Percentiles rank a stretch among this genome's conserved stretches.
Evolutionary conservation across 2,888 invertebrate genomes (phyloP).

Genomic region (Myathropa florea): DNA sequence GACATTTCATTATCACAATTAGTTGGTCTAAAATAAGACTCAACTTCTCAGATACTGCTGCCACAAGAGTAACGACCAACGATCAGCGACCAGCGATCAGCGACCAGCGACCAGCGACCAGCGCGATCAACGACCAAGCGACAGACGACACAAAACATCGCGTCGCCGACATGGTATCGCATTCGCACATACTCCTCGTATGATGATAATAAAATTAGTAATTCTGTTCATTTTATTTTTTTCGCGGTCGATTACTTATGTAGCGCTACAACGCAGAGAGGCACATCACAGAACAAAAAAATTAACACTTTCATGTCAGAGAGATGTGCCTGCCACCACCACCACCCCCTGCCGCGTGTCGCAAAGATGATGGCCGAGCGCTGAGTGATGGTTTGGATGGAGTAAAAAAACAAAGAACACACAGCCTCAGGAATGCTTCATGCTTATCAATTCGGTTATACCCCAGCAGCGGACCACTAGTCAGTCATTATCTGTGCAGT

Average conservation of each 20-base stretch:
- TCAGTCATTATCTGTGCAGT: background rate
- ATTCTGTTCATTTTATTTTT: constrained; percentile 20
- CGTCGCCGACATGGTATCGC: background rate
- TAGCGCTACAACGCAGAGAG: constrained; percentile 2
- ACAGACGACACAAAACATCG: background rate
- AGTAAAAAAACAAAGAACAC: background rate
- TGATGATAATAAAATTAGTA: constrained; percentile 38
- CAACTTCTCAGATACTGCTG: background rate
- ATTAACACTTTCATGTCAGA: constrained; percentile 33
- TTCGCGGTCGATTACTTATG: constrained; percentile 14
- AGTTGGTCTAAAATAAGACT: constrained; percentile 41
- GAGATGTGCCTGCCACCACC: background rate
- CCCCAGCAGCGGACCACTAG: background rate
- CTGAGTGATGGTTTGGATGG: too few species aligned
- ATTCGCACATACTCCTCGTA: background rate
- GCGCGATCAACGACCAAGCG: background rate
- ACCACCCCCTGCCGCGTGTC: background rate
- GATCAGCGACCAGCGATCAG: background rate
- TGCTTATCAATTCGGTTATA: background rate
- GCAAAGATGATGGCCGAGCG: background rate
- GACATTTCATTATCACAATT: constrained; percentile 61
- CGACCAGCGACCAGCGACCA: too few species aligned
- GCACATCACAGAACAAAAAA: background rate
- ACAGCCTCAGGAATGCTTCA: background rate
- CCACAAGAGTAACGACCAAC: background rate